These are phyloP conservation scores for Chinchilla lanigera DNA, from an alignment of 2,113 vertebrate genomes.

Conservation along the genomic window DNA sequence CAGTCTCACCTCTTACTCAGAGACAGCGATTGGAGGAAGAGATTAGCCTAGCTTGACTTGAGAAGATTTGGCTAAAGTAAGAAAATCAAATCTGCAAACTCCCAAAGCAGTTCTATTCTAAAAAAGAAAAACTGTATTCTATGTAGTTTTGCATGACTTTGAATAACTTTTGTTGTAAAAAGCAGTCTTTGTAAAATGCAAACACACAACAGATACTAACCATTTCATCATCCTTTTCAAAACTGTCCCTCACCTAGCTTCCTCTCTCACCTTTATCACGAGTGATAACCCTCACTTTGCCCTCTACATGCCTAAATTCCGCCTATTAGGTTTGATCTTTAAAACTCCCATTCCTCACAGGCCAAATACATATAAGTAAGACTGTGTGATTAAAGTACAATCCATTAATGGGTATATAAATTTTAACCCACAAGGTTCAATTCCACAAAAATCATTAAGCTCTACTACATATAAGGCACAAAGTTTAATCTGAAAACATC, in stretches of 20 bases:
- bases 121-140: background rate
- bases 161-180: constrained; percentile 14
- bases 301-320: background rate
- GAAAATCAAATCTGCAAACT: constrained; percentile 50
- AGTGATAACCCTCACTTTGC: background rate
- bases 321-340: constrained; percentile 36
- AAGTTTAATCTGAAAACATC: constrained; percentile 37
- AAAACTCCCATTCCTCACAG: constrained; percentile 41
- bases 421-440: constrained; percentile 52
- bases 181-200: constrained; percentile 19
- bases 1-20: constrained; percentile 41
- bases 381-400: constrained; percentile 70
- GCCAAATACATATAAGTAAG: constrained; percentile 22
- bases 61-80: constrained; percentile 24
- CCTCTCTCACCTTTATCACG: background rate
- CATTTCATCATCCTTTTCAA: constrained; percentile 48
- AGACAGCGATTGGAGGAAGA: constrained; percentile 32
- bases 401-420: constrained; percentile 31
- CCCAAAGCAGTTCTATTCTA: constrained; percentile 1
- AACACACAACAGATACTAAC: constrained; percentile 2
- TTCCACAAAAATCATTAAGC: constrained; percentile 43
- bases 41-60: background rate
- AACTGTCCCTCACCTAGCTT: constrained; percentile 4
- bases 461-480: background rate
- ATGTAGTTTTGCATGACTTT: constrained; percentile 21